Evolutionary conservation across 30 jellyfish, hydroid and myxozoan species (phyloP), one percentile per base, ranked within the genome.

Genomic region (Aurelia sp.): DNA sequence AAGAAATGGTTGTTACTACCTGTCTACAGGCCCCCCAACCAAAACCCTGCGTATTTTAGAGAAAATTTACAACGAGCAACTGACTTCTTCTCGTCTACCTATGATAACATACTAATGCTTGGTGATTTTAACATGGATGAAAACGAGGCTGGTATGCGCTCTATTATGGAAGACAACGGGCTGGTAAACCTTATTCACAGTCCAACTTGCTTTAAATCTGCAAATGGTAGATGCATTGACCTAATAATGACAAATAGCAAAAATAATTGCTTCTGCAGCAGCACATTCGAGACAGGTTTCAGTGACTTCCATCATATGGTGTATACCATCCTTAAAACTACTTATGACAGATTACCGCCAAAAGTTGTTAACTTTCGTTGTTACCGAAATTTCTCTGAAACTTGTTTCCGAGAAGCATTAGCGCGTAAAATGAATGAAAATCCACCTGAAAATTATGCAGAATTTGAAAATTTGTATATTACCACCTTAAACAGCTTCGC

Each of bases 231-330:
- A 72, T 72, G 83, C 83, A 72, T 72, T 21, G 83, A 33, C 47
- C 11, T 31, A 21, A 72, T 72, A 48, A 44, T 72, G 66, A 72
- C 80, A 72, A 72, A 72, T 72, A 72, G 47, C 30, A 48, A 48
- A 3, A 3, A 72, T 6, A 72, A 23, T 58, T 44, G 66, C 69
- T 44, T 20, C 4, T 44, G 69, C 72, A 48, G 3, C 66, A 53
- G 52, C 10, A 22, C 83, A 51, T 48, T 72, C 27, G 83, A 72
- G 83, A 72, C 83, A 53, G 83, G 74, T 9, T 4, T 72, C 69
- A 72, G 70, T 69, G 87, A 75, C 76, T 75, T 75, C 86, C 57
- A 75, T 75, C 86, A 60, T 21, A 20, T 75, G 74, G 76, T 75
- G 62, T 75, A 75, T 31, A 53, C 85, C 37, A 74, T 74, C 75